These are phyloP conservation scores for Podiceps cristatus DNA, from an alignment of 2,113 vertebrate species.

Conservation along the genomic window DNA sequence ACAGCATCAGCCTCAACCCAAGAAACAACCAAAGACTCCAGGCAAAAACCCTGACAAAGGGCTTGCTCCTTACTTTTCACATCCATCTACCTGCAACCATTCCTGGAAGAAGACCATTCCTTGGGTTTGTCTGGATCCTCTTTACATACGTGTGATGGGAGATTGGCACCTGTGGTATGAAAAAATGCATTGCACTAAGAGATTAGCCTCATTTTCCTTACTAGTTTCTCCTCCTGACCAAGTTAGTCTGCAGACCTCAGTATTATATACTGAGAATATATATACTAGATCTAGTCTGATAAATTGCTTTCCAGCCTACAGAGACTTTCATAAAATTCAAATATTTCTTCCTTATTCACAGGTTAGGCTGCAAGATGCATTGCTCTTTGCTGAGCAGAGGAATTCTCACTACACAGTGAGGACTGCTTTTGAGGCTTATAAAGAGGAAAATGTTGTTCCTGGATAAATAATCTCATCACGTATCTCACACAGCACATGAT, in stretches of 20 bases:
- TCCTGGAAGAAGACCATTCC: not conserved
- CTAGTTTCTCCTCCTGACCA: not conserved
- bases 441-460: not conserved
- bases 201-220: not conserved
- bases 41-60: not conserved
- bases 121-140: not conserved
- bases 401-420: too few species aligned
- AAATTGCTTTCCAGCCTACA: not conserved
- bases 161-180: not conserved
- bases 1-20: not conserved
- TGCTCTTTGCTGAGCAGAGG: not conserved
- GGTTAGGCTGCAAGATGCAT: not conserved
- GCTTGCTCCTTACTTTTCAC: not conserved
- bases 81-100: not conserved
- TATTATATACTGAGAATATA: not conserved
- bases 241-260: not conserved
- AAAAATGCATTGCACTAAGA: not conserved
- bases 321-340: not conserved
- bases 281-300: not conserved
- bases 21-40: not conserved
- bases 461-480: not conserved
- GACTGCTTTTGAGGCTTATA: not conserved
- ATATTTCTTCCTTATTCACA: not conserved
- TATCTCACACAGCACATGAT: not conserved
- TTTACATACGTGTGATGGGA: not conserved